These are phyloP conservation scores for Malurus melanocephalus DNA, from an alignment of 2,113 vertebrate species.

Conservation along the genomic window DNA sequence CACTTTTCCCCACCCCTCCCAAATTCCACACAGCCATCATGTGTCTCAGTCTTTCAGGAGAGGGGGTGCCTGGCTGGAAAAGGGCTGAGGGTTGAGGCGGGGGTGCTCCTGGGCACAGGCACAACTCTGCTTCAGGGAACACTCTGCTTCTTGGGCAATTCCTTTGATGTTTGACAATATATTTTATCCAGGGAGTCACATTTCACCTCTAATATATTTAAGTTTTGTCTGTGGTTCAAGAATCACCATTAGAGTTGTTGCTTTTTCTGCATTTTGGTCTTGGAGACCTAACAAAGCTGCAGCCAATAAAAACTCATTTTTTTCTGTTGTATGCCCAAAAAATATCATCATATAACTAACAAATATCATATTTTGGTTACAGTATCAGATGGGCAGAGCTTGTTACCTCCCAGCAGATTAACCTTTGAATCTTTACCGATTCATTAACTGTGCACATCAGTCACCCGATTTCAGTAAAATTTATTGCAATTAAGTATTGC, in stretches of 20 bases:
- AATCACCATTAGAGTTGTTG: slow-evolving; percentile 67
- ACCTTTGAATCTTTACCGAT: slow-evolving; percentile 75
- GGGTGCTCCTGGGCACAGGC: not conserved
- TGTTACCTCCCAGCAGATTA: slow-evolving; percentile 78
- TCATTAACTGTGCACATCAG: slow-evolving; percentile 74
- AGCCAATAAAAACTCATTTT: slow-evolving; percentile 78
- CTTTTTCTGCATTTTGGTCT: slow-evolving; percentile 71
- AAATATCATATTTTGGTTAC: slow-evolving; percentile 78
- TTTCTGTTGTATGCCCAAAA: slow-evolving; percentile 76
- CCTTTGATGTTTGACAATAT: slow-evolving; percentile 60
- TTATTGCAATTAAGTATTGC: slow-evolving; percentile 75
- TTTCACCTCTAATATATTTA: slow-evolving; percentile 69
- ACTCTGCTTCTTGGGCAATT: slow-evolving; percentile 34
- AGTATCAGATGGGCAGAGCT: slow-evolving; percentile 77
- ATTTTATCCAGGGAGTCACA: slow-evolving; percentile 62
- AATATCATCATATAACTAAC: slow-evolving; percentile 79
- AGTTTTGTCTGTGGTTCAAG: slow-evolving; percentile 71
- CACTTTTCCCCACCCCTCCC: not conserved
- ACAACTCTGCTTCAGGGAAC: slow-evolving; percentile 52
- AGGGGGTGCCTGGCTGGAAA: not conserved
- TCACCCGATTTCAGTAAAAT: slow-evolving; percentile 66
- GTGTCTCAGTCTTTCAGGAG: not conserved
- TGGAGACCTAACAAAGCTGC: slow-evolving; percentile 69
- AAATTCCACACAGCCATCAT: not conserved
- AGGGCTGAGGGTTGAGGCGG: not conserved